Evolutionary conservation across 2,888 invertebrate species (phyloP).

Genomic region (Ellobium chinense): DNA sequence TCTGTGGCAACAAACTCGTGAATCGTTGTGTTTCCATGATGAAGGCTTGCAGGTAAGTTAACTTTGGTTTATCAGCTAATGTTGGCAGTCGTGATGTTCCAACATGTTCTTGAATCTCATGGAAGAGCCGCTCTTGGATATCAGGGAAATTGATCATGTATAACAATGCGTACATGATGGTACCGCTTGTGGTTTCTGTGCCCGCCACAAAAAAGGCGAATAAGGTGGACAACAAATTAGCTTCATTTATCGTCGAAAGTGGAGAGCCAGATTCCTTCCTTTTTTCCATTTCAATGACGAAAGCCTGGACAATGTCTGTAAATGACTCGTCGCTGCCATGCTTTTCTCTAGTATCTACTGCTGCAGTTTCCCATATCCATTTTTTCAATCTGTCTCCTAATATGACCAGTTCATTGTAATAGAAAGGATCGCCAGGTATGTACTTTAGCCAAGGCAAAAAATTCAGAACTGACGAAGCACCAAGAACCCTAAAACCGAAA

Average conservation of each 20-base stretch:
- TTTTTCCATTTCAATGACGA: conserved; percentile 27
- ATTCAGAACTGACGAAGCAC: not conserved
- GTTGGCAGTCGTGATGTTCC: conserved; percentile 59
- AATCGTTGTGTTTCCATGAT: conserved; percentile 64
- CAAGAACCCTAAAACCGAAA: not conserved
- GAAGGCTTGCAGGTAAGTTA: conserved; percentile 65
- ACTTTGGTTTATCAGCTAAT: conserved; percentile 51
- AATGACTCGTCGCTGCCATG: too few relatives aligned
- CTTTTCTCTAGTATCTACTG: conserved; percentile 2
- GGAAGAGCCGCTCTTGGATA: conserved; percentile 63
- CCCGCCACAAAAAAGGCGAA: conserved; percentile 54
- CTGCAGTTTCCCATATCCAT: not conserved
- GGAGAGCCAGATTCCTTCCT: conserved; percentile 3
- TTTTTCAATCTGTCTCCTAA: not conserved
- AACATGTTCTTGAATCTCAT: conserved; percentile 70
- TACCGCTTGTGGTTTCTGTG: conserved; percentile 88
- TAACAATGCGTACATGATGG: conserved; percentile 90
- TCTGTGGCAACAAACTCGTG: conserved; percentile 58
- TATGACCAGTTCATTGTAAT: not conserved
- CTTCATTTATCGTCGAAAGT: not conserved
- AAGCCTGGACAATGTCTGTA: conserved; percentile 18
- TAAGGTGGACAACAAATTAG: conserved; percentile 24
- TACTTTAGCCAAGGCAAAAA: conserved; percentile 24
- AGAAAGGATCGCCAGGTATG: conserved; percentile 35
- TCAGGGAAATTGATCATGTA: conserved; percentile 88